phyloP scores from a whole-genome alignment of 2,113 vertebrate genomes.

The Climacteris rufus region DNA sequence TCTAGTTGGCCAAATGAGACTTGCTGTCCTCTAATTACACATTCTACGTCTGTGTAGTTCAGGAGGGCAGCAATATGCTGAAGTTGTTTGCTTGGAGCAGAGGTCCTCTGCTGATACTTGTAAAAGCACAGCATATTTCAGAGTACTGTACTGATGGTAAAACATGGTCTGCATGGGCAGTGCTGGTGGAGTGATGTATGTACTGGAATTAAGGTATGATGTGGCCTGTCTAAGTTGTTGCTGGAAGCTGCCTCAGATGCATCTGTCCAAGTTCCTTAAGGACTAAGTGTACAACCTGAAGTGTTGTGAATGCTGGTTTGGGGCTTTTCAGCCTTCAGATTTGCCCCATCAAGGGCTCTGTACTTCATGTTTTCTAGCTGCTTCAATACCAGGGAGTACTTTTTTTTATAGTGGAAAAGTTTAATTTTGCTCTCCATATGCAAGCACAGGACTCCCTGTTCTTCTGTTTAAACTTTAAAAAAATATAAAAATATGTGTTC shows the following conservation, averaged over 20 bases:
- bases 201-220: not conserved
- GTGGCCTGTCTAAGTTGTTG: not conserved
- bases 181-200: not conserved
- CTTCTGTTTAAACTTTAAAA: not conserved
- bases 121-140: not conserved
- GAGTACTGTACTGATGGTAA: not conserved
- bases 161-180: not conserved
- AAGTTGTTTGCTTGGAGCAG: not conserved
- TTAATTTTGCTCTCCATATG: not conserved
- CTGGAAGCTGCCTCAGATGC: not conserved
- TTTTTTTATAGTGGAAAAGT: not conserved
- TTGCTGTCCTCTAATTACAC: fast-evolving
- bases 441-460: not conserved
- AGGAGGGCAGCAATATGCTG: not conserved
- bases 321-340: not conserved
- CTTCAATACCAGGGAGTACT: not conserved
- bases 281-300: not conserved
- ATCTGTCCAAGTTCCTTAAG: not conserved
- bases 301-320: not conserved
- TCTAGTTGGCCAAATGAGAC: not conserved
- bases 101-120: not conserved
- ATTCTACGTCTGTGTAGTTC: not conserved
- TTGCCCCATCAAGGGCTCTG: not conserved
- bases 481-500: not conserved
- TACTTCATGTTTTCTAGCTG: not conserved